These are phyloP conservation scores for Leiothrix lutea DNA, from an alignment of 2,113 vertebrate species.

Conservation along the genomic window DNA sequence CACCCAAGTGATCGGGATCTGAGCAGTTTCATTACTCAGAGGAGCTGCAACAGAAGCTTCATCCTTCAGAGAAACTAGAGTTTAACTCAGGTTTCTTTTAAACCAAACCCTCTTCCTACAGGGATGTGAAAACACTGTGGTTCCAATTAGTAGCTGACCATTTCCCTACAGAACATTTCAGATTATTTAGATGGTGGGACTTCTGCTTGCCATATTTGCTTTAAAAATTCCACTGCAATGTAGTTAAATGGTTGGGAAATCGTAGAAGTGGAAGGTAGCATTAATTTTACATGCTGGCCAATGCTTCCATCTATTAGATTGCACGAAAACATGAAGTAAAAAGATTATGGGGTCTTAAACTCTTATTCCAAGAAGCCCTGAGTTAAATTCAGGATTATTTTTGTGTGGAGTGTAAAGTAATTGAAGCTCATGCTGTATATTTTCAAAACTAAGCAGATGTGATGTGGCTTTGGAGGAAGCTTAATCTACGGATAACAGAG, in stretches of 20 bases:
- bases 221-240: background rate
- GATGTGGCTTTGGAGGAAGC: constrained; percentile 66
- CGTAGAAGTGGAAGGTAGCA: background rate
- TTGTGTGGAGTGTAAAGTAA: constrained; percentile 40
- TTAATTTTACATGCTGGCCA: constrained; percentile 3
- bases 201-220: constrained; percentile 48
- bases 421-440: constrained; percentile 51
- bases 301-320: constrained; percentile 2
- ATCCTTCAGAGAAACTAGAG: background rate
- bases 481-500: constrained; percentile 73
- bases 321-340: constrained; percentile 42
- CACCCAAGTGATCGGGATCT: background rate
- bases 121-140: constrained; percentile 45
- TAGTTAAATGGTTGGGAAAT: background rate
- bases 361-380: constrained; percentile 33
- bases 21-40: background rate
- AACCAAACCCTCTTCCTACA: constrained; percentile 36
- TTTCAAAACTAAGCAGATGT: constrained; percentile 61
- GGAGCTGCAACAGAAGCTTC: background rate
- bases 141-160: constrained; percentile 68
- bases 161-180: constrained; percentile 61
- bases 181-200: constrained; percentile 54
- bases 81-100: background rate
- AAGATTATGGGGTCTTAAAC: constrained; percentile 47
- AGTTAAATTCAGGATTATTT: constrained; percentile 65